These are phyloP conservation scores for Lapara coniferarum DNA, from an alignment of 2,888 invertebrate genomes.

Conservation along the genomic window DNA sequence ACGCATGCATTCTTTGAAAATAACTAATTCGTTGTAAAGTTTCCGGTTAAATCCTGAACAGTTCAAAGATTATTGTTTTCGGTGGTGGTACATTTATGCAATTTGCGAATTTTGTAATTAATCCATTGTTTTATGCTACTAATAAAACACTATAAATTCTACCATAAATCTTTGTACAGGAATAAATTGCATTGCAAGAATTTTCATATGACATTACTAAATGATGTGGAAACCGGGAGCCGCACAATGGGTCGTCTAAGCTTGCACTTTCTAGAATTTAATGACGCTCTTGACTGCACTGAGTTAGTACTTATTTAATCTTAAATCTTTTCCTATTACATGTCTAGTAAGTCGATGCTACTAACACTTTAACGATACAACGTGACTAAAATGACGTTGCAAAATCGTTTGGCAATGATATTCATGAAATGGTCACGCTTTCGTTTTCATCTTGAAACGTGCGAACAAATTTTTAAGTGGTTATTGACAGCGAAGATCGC, in stretches of 20 bases:
- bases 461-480: slow-evolving; percentile 26
- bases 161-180: neutral
- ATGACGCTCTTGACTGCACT: neutral
- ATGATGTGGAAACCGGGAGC: neutral
- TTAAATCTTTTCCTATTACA: neutral
- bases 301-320: neutral
- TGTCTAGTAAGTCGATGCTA: slow-evolving; percentile 2
- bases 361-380: neutral
- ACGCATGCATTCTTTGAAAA: no score
- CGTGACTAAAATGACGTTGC: slow-evolving; percentile 22
- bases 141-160: no score
- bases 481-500: slow-evolving; percentile 18
- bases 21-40: no score
- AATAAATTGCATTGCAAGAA: neutral
- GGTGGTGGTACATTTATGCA: no score
- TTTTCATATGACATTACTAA: neutral
- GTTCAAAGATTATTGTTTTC: no score
- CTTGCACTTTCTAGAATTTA: slow-evolving; percentile 10
- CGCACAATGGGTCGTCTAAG: neutral
- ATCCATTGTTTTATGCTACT: no score
- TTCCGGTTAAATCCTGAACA: no score
- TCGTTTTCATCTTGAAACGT: slow-evolving; percentile 44
- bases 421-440: slow-evolving; percentile 38
- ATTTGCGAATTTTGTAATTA: no score
- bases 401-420: slow-evolving; percentile 34